phyloP scores from a whole-genome alignment of 2,888 invertebrate genomes.

The Cheilosia urbana region DNA sequence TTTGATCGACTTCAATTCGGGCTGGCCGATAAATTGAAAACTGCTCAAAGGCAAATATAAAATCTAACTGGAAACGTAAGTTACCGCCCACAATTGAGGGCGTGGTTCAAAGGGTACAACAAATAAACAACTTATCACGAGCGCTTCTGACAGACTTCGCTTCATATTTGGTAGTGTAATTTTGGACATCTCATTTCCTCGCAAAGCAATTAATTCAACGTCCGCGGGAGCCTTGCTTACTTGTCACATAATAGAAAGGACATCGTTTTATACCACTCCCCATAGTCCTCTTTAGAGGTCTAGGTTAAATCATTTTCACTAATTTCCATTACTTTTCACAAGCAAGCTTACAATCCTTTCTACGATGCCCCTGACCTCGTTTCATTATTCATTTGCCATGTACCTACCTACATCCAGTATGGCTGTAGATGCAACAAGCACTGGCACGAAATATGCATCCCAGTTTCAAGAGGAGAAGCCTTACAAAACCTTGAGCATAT shows the following conservation, averaged over 20 bases:
- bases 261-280: not conserved
- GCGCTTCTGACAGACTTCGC: too few relatives aligned
- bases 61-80: too few relatives aligned
- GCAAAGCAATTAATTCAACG: too few relatives aligned
- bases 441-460: not conserved
- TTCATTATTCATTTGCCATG: not conserved
- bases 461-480: not conserved
- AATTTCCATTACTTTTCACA: constrained; percentile 18
- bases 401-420: constrained; percentile 14
- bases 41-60: too few relatives aligned
- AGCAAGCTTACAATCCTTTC: not conserved
- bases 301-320: constrained; percentile 45
- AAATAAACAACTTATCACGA: too few relatives aligned
- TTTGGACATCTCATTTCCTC: too few relatives aligned
- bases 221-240: too few relatives aligned
- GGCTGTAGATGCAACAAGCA: constrained; percentile 42
- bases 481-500: not conserved
- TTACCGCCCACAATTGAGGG: too few relatives aligned
- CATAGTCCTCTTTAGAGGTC: constrained; percentile 36
- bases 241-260: not conserved
- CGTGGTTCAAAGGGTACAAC: too few relatives aligned
- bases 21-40: too few relatives aligned
- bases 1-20: too few relatives aligned
- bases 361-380: constrained; percentile 54
- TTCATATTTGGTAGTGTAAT: too few relatives aligned